These are phyloP conservation scores for Peucedramus taeniatus DNA, from an alignment of 2,113 vertebrate species.

Conservation along the genomic window DNA sequence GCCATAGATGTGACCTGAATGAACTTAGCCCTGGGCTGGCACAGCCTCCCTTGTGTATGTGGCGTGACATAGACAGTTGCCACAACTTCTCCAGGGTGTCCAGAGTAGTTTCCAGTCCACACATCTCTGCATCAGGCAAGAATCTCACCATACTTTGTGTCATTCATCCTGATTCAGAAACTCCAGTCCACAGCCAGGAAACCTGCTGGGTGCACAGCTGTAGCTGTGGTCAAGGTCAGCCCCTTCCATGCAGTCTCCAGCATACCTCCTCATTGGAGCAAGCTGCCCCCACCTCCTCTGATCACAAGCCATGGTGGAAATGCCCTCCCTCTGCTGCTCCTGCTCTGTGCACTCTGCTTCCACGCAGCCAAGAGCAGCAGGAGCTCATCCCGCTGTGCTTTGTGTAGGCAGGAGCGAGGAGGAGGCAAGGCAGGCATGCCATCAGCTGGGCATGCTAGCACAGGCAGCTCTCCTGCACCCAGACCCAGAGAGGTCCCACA, in stretches of 20 bases:
- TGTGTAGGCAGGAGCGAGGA: neutral
- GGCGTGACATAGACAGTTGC: rapidly evolving
- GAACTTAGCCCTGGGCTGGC: neutral
- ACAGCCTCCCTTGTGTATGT: neutral
- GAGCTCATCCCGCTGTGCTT: neutral
- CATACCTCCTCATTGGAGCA: neutral
- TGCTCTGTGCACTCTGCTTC: neutral
- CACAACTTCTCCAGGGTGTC: neutral
- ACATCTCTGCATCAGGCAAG: neutral
- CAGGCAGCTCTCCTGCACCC: neutral
- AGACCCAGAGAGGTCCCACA: neutral
- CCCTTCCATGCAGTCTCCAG: neutral
- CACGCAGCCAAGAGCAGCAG: rapidly evolving
- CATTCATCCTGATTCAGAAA: neutral
- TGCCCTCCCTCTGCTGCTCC: rapidly evolving
- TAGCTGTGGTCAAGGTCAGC: neutral
- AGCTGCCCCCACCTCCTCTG: neutral
- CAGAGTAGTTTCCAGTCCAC: neutral
- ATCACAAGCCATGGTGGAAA: neutral
- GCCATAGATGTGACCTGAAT: neutral
- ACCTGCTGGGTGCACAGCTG: rapidly evolving
- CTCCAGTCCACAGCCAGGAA: neutral
- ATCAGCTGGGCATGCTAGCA: neutral
- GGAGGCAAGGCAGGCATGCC: neutral
- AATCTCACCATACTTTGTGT: neutral